These are phyloP conservation scores for Drosophila antonietae DNA, from an alignment of 2,888 invertebrate genomes.

Conservation along the genomic window DNA sequence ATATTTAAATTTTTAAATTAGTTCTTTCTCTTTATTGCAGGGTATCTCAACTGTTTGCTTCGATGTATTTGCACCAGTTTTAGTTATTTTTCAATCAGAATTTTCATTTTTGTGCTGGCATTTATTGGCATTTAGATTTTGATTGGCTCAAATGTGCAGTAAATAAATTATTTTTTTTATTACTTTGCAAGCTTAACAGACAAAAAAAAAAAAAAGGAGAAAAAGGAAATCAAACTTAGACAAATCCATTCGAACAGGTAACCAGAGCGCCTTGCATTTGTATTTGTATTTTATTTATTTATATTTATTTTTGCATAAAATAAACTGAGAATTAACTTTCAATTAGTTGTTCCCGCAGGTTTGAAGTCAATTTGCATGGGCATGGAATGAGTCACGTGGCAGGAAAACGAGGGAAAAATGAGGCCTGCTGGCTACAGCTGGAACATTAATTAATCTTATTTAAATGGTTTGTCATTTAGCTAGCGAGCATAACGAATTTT, in stretches of 20 bases:
- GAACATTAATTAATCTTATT: conserved; percentile 75
- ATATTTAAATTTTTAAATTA: neutral
- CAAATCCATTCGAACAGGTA: conserved; percentile 39
- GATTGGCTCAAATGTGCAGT: conserved; percentile 65
- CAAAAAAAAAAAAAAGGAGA: neutral
- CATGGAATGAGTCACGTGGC: conserved; percentile 40
- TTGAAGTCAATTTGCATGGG: conserved; percentile 31
- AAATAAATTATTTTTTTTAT: conserved; percentile 67
- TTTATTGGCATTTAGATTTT: conserved; percentile 75
- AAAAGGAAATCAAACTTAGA: conserved; percentile 8
- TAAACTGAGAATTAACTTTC: conserved; percentile 45
- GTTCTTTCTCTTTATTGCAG: conserved; percentile 9
- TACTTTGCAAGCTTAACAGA: conserved; percentile 28
- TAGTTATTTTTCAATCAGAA: conserved; percentile 61
- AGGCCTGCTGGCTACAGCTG: conserved; percentile 54
- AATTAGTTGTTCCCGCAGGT: conserved; percentile 35
- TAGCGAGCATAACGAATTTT: conserved; percentile 62
- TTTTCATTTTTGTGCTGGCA: conserved; percentile 62
- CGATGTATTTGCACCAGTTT: neutral
- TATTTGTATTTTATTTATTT: neutral
- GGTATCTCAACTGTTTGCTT: conserved; percentile 14
- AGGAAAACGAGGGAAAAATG: conserved; percentile 42
- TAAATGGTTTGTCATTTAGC: conserved; percentile 73
- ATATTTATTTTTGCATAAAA: neutral
- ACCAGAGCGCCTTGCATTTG: conserved; percentile 18